A percentile compares a stretch with the other conserved stretches of the same genome.
Conservation (phyloP, 2,888 invertebrate species). For the Cryptocheilus praepositus region DNA sequence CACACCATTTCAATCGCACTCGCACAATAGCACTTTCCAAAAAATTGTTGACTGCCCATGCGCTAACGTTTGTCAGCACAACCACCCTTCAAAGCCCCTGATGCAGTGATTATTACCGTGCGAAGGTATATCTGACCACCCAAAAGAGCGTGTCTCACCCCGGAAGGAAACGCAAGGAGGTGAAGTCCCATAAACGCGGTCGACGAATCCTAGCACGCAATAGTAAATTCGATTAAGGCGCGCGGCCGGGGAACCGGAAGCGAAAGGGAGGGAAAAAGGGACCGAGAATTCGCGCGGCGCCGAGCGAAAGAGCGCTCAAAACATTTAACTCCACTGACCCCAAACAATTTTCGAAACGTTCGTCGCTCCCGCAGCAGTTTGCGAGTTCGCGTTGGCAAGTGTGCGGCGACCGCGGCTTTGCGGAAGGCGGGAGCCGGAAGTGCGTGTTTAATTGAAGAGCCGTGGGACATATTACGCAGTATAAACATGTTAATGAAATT, state of each 20-base stretch:
- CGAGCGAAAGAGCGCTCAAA: conserved; percentile 24
- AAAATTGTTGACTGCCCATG: too few species aligned
- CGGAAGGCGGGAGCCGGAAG: conserved; percentile 16
- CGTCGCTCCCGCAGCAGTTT: background rate
- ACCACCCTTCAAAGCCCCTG: too few species aligned
- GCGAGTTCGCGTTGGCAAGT: conserved; percentile 19
- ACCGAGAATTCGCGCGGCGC: too few species aligned
- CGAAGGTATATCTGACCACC: too few species aligned
- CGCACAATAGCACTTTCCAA: too few species aligned
- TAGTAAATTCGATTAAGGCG: conserved; percentile 45
- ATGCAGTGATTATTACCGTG: too few species aligned
- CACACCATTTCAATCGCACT: too few species aligned
- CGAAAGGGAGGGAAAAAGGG: too few species aligned
- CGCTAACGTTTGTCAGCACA: too few species aligned
- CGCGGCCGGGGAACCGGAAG: too few species aligned
- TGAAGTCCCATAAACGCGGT: conserved; percentile 17
- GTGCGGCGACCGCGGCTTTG: too few species aligned
- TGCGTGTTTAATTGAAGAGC: conserved; percentile 30
- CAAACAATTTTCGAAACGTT: conserved; percentile 38
- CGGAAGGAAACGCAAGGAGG: conserved; percentile 3
- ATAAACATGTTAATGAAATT: conserved; percentile 4
- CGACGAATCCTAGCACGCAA: conserved; percentile 26
- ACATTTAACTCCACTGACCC: conserved; percentile 44
- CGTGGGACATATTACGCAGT: conserved; percentile 15
- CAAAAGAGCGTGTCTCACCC: background rate